These are phyloP conservation scores for Salarias fasciatus DNA, from an alignment of 2,797 vertebrate genomes.

Conservation along the genomic window DNA sequence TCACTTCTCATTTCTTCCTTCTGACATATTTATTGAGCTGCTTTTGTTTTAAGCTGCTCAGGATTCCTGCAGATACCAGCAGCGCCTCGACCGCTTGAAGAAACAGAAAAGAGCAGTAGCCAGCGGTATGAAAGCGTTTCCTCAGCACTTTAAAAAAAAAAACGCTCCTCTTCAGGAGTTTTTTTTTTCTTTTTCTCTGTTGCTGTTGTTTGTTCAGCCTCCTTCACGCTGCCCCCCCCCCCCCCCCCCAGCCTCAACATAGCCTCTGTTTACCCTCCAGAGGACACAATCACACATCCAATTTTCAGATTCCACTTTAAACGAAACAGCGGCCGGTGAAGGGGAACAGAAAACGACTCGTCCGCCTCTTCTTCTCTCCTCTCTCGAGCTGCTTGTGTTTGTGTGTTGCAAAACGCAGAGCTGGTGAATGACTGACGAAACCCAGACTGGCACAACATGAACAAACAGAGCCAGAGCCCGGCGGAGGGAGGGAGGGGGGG, in stretches of 20 bases:
- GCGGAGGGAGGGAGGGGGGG: too few species aligned
- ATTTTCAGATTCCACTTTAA: constrained; percentile 65
- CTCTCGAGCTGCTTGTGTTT: constrained; percentile 22
- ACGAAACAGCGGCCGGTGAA: constrained; percentile 51
- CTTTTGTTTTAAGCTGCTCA: not conserved
- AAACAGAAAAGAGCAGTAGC: not conserved
- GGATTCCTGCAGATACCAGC: constrained; percentile 37
- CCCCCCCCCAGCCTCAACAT: constrained; percentile 40
- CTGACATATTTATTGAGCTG: constrained; percentile 11
- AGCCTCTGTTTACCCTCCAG: constrained; percentile 47
- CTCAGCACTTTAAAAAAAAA: constrained; percentile 32
- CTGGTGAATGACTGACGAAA: constrained; percentile 65
- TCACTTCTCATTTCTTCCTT: constrained; percentile 7
- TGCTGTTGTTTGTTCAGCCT: constrained; percentile 53
- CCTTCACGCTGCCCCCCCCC: constrained; percentile 11
- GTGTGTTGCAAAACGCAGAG: constrained; percentile 40
- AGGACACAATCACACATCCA: constrained; percentile 44
- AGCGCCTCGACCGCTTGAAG: constrained; percentile 2
- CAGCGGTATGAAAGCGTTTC: constrained; percentile 30
- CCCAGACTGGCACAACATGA: constrained; percentile 31
- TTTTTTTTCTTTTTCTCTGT: constrained; percentile 7
- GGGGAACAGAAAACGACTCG: not conserved
- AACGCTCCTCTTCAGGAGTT: constrained; percentile 30
- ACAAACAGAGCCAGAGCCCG: not conserved
- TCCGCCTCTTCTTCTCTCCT: constrained; percentile 10